Percentiles rank a stretch among this genome's conserved stretches.
phyloP scores from a whole-genome alignment of 2,113 vertebrate species.

The Synodontis membranacea region DNA sequence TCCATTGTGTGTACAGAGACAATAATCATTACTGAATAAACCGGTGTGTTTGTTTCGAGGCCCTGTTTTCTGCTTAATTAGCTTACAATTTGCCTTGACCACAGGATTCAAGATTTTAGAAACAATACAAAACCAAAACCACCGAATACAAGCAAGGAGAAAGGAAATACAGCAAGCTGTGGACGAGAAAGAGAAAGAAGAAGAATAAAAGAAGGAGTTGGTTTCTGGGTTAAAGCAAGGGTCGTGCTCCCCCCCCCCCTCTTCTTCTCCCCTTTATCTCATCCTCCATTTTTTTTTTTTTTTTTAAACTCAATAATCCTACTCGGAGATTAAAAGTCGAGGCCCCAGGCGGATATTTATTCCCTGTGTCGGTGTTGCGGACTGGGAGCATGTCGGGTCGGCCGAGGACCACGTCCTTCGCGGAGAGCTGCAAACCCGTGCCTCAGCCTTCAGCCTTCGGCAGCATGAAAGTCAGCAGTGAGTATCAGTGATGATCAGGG shows the following conservation, averaged over 20 bases:
- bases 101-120: neutral
- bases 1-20: neutral
- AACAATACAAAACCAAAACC: neutral
- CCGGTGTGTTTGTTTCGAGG: neutral
- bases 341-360: constrained; percentile 1
- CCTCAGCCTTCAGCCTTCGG: constrained; percentile 97
- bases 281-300: constrained; percentile 28
- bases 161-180: neutral
- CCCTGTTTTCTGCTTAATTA: neutral
- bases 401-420: constrained; percentile 99
- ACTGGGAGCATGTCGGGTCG: constrained; percentile 89
- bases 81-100: neutral
- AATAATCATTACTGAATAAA: neutral
- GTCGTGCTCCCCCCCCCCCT: constrained; percentile 19
- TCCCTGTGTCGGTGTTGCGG: constrained; percentile 39
- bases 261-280: constrained; percentile 17
- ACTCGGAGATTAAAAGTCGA: neutral
- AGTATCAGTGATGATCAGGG: constrained; percentile 71
- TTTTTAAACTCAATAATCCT: neutral
- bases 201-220: neutral
- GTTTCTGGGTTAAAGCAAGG: neutral
- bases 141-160: neutral
- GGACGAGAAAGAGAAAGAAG: neutral
- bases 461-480: constrained; percentile 99
- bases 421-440: constrained; percentile 98